Evolutionary conservation across 2,113 vertebrate species (phyloP).

Genomic region (Fregetta grallaria): DNA sequence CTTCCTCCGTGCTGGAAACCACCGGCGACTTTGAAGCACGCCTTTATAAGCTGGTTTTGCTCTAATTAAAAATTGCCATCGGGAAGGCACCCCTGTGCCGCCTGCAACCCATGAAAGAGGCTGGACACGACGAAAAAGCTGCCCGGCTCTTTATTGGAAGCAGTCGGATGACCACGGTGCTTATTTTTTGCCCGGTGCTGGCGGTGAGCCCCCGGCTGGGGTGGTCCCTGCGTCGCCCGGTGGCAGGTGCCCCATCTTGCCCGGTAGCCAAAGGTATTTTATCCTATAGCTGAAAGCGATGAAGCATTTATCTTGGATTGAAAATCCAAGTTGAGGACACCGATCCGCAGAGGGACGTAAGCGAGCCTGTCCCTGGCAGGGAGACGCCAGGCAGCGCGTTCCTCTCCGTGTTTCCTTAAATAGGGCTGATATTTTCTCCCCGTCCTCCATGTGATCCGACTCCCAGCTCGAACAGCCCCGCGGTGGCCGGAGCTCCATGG

Average conservation of each 20-base stretch:
- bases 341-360: neutral
- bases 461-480: neutral
- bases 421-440: neutral
- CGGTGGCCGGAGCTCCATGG: neutral
- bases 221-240: neutral
- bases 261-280: neutral
- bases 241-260: too few relatives aligned
- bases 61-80: neutral
- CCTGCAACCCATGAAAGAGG: neutral
- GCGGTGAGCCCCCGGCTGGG: neutral
- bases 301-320: neutral
- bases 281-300: too few relatives aligned
- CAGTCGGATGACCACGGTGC: too few relatives aligned
- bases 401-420: neutral
- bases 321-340: neutral
- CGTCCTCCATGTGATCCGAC: neutral
- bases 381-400: neutral
- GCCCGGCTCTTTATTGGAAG: neutral
- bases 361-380: neutral
- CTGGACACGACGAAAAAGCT: too few relatives aligned
- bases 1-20: neutral
- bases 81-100: neutral
- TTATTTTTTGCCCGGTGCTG: neutral
- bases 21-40: accelerated
- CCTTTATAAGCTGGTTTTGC: too few relatives aligned